Evolutionary conservation across 2,797 vertebrate species (phyloP).

Genomic region (Sebastes trivittatus): DNA sequence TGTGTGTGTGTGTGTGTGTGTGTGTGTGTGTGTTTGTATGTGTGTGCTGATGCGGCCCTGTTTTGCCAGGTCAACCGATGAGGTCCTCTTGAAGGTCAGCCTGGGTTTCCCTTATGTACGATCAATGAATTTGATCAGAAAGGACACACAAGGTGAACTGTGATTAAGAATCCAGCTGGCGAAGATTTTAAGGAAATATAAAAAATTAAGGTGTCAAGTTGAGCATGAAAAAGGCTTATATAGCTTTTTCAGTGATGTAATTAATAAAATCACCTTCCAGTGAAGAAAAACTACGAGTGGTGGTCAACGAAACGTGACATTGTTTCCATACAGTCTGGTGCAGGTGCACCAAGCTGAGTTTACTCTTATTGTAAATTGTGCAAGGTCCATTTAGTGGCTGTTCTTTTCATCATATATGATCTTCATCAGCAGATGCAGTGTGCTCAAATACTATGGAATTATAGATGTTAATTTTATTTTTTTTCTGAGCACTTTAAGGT

Average conservation of each 20-base stretch:
- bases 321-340: neutral
- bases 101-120: constrained; percentile 28
- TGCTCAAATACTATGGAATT: neutral
- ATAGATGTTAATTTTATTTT: too few relatives aligned
- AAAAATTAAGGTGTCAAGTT: constrained; percentile 8
- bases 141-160: constrained; percentile 51
- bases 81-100: constrained; percentile 43
- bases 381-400: neutral
- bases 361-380: too few relatives aligned
- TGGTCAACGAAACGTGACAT: neutral
- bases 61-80: constrained; percentile 23
- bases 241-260: neutral
- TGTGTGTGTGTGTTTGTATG: neutral
- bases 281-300: neutral
- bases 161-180: constrained; percentile 32
- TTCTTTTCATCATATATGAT: neutral
- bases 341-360: neutral
- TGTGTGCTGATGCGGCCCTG: neutral
- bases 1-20: neutral
- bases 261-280: neutral
- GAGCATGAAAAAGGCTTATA: neutral
- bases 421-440: neutral
- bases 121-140: constrained; percentile 60
- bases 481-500: neutral
- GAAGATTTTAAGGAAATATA: neutral